phyloP scores from a whole-genome alignment of 2,113 vertebrate species.

The Phoenicopterus ruber region DNA sequence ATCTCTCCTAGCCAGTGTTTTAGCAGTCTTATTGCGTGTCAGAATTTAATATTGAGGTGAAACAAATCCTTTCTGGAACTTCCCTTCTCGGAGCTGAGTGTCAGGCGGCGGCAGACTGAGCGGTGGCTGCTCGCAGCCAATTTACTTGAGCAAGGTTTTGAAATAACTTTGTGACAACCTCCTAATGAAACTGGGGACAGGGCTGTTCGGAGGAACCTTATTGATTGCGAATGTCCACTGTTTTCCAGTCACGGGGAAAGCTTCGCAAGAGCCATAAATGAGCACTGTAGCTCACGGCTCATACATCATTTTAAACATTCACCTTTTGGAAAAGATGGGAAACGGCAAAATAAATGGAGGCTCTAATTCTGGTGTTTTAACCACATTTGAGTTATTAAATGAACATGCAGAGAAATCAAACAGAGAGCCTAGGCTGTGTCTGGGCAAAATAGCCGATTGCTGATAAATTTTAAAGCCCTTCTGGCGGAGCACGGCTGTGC shows the following conservation, averaged over 20 bases:
- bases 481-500: background rate
- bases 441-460: background rate
- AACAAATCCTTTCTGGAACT: background rate
- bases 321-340: background rate
- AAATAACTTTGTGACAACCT: background rate
- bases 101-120: background rate
- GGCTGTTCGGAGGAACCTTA: background rate
- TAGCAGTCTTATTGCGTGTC: background rate
- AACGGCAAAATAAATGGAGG: background rate
- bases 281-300: background rate
- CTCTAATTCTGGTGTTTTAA: background rate
- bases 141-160: background rate
- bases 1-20: background rate
- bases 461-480: background rate
- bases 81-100: background rate
- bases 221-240: background rate
- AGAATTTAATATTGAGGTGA: background rate
- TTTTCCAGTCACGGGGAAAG: background rate
- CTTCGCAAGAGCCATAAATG: background rate
- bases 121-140: background rate
- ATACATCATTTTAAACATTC: background rate
- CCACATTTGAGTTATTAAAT: background rate
- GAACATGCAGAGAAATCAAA: background rate
- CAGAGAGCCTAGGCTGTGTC: background rate
- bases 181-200: background rate